phyloP scores from a whole-genome alignment of 2,888 invertebrate species.

The Caenorhabditis wallacei region DNA sequence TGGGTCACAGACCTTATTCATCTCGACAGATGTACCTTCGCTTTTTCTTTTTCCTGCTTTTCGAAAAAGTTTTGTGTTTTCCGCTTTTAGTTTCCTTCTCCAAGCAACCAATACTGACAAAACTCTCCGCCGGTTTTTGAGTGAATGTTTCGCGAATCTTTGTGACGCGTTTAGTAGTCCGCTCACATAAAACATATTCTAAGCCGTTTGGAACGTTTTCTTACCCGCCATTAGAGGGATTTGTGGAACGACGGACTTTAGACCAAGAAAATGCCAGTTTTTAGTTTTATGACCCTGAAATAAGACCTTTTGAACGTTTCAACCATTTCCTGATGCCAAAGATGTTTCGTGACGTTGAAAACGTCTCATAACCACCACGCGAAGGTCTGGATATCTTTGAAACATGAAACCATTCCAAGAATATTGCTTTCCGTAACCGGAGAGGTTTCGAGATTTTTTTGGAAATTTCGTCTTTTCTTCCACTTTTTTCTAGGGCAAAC shows the following conservation, averaged over 20 bases:
- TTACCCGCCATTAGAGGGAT: slow-evolving; percentile 34
- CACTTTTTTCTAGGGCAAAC: slow-evolving; percentile 36
- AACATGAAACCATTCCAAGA: slow-evolving; percentile 65
- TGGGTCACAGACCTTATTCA: slow-evolving; percentile 21
- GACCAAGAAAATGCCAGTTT: slow-evolving; percentile 14
- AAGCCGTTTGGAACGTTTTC: slow-evolving; percentile 36
- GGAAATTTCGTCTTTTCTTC: slow-evolving; percentile 42
- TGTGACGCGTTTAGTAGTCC: slow-evolving; percentile 48
- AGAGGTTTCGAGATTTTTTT: slow-evolving; percentile 63
- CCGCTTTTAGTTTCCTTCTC: slow-evolving; percentile 6
- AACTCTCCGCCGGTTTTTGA: slow-evolving; percentile 34
- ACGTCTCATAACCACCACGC: slow-evolving; percentile 60
- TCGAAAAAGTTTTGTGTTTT: slow-evolving; percentile 2
- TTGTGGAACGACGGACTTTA: slow-evolving; percentile 28
- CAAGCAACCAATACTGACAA: slow-evolving; percentile 14
- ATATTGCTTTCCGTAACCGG: slow-evolving; percentile 66
- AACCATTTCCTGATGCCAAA: slow-evolving; percentile 31
- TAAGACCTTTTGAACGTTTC: slow-evolving; percentile 54
- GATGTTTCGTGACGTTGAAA: slow-evolving; percentile 58
- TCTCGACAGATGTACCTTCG: slow-evolving; percentile 36
- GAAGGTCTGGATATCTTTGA: slow-evolving; percentile 60
- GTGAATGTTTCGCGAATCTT: slow-evolving; percentile 53
- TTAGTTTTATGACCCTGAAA: slow-evolving; percentile 51
- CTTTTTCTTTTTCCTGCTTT: neutral
- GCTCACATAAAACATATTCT: slow-evolving; percentile 55